A percentile compares a stretch with the other conserved stretches of the same genome.
Evolutionary conservation across 2,797 vertebrate species (phyloP).

Genomic region (Hybognathus amarus): DNA sequence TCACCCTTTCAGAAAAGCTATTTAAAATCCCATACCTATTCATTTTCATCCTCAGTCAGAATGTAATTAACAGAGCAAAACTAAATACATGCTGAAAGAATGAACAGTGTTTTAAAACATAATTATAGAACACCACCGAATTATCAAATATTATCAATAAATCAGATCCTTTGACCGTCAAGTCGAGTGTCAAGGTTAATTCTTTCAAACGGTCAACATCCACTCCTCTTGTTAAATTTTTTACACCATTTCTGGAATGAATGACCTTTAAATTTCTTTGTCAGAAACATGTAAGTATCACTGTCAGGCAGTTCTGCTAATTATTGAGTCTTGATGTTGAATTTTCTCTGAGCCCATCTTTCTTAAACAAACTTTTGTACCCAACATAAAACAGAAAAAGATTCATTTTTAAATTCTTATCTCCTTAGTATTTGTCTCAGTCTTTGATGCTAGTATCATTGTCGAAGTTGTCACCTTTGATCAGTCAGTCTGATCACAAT

Average conservation of each 20-base stretch:
- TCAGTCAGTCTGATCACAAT: conserved; percentile 45
- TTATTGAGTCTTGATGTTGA: conserved; percentile 77
- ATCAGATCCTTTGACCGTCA: not conserved
- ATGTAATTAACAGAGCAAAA: conserved; percentile 51
- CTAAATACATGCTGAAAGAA: conserved; percentile 25
- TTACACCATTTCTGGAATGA: conserved; percentile 37
- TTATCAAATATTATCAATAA: conserved; percentile 14
- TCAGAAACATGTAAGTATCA: conserved; percentile 76
- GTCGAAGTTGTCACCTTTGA: conserved; percentile 45
- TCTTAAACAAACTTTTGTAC: conserved; percentile 34
- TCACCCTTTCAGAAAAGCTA: conserved; percentile 45
- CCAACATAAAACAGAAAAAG: conserved; percentile 18
- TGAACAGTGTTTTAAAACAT: not conserved
- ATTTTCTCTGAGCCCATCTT: conserved; percentile 58
- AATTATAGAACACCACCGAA: conserved; percentile 24
- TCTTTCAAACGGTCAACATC: not conserved
- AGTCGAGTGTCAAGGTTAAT: not conserved
- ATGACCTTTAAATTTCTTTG: conserved; percentile 60
- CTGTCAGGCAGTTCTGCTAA: conserved; percentile 74
- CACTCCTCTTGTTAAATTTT: not conserved
- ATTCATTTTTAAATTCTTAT: conserved; percentile 41
- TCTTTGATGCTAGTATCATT: conserved; percentile 15
- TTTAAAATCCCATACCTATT: conserved; percentile 59
- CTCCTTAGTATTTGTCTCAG: conserved; percentile 19
- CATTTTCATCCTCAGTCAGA: conserved; percentile 53